These are phyloP conservation scores for Ganaspis brasiliensis DNA, from an alignment of 2,888 invertebrate species.

Conservation along the genomic window DNA sequence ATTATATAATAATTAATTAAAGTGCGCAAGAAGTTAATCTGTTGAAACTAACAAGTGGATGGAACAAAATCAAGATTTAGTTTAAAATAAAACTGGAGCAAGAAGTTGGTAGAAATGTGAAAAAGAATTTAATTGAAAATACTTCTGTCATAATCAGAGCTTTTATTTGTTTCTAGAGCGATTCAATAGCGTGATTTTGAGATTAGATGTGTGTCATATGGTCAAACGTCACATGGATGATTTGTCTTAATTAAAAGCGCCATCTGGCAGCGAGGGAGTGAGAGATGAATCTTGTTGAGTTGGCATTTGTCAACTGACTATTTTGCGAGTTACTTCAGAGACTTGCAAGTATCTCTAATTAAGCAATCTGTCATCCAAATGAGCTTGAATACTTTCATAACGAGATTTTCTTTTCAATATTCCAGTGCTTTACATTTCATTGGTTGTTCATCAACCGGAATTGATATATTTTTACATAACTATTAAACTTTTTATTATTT, in stretches of 20 bases:
- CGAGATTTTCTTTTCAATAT: background rate
- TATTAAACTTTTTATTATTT: too few relatives aligned
- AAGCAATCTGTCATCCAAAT: slow-evolving; percentile 22
- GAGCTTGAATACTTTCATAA: background rate
- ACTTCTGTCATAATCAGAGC: slow-evolving; percentile 37
- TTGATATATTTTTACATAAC: too few relatives aligned
- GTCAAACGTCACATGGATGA: slow-evolving; percentile 40
- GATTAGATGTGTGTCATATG: slow-evolving; percentile 46
- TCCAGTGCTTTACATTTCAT: background rate
- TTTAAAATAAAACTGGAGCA: too few relatives aligned
- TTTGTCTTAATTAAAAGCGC: slow-evolving; percentile 44
- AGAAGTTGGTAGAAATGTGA: too few relatives aligned
- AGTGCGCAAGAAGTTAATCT: too few relatives aligned
- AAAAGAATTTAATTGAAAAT: background rate
- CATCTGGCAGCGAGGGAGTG: slow-evolving; percentile 36
- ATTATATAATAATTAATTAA: too few relatives aligned
- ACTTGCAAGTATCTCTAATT: slow-evolving; percentile 13
- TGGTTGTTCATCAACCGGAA: too few relatives aligned
- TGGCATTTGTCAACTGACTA: slow-evolving; percentile 32
- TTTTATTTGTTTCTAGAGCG: slow-evolving; percentile 46
- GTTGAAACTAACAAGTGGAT: too few relatives aligned
- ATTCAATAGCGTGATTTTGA: slow-evolving; percentile 48
- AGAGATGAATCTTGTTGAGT: slow-evolving; percentile 37
- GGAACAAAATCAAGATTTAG: too few relatives aligned
- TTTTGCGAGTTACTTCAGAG: slow-evolving; percentile 29